Evolutionary conservation across 2,888 invertebrate species (phyloP).

Genomic region (Metallyticus violacea): DNA sequence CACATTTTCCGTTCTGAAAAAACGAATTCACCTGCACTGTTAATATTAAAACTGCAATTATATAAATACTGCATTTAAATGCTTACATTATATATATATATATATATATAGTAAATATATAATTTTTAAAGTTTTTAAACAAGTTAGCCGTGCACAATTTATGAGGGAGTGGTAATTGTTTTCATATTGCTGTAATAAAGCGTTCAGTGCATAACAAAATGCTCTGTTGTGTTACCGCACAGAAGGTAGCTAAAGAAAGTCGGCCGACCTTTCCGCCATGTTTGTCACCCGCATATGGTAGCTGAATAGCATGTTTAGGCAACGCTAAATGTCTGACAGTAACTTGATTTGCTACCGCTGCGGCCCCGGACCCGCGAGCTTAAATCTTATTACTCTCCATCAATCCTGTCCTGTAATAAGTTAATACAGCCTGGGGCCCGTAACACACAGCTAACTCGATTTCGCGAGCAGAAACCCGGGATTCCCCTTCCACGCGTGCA

Average conservation of each 20-base stretch:
- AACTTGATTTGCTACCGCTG: constrained; percentile 21
- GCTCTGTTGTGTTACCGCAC: no score
- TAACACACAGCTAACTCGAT: constrained; percentile 15
- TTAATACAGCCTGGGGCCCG: constrained; percentile 12
- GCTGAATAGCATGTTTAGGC: constrained; percentile 33
- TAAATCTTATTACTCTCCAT: constrained; percentile 14
- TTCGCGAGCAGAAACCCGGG: not conserved
- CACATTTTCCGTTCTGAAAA: no score
- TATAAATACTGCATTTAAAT: no score
- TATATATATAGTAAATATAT: no score
- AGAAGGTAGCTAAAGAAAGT: not conserved
- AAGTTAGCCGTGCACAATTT: no score
- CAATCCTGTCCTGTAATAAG: constrained; percentile 15
- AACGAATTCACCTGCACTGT: no score
- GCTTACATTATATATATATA: no score
- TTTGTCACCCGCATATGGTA: not conserved
- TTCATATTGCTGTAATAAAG: no score
- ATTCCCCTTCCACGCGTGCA: not conserved
- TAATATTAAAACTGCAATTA: no score
- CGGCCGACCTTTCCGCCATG: not conserved
- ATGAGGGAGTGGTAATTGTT: no score
- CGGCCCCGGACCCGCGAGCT: not conserved
- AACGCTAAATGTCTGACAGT: constrained; percentile 30
- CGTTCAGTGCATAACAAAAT: no score
- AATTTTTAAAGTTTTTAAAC: no score